A percentile compares a stretch with the other conserved stretches of the same genome.
phyloP scores from a whole-genome alignment of 2,113 vertebrate species.

The Glaucidium brasilianum region DNA sequence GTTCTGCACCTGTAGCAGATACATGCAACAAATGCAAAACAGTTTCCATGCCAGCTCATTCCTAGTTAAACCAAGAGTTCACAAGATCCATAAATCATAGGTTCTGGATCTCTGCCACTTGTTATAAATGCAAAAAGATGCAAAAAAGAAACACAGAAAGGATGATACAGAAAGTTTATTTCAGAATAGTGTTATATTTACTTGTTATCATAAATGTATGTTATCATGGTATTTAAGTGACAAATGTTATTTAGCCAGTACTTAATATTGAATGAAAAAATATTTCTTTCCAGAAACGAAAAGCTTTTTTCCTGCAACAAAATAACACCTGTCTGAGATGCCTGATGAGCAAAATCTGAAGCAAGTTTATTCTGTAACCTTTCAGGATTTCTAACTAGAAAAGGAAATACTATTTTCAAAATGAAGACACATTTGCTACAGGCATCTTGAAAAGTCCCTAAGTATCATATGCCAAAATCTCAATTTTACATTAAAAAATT shows the following conservation, averaged over 20 bases:
- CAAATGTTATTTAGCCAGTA: neutral
- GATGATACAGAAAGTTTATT: neutral
- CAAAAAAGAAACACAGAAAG: neutral
- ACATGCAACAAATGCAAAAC: constrained; percentile 6
- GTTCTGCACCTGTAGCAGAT: constrained; percentile 12
- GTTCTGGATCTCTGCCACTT: neutral
- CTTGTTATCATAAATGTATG: neutral
- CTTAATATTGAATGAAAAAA: neutral
- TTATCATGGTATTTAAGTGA: neutral
- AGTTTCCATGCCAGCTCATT: neutral
- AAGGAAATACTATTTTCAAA: neutral
- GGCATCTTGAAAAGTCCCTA: neutral
- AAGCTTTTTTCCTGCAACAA: neutral
- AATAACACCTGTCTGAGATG: neutral
- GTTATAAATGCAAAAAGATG: neutral
- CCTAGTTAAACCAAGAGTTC: neutral
- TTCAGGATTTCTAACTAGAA: neutral
- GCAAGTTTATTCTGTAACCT: neutral
- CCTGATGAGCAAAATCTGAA: neutral
- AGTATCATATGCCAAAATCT: neutral
- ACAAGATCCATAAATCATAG: neutral
- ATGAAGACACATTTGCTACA: neutral
- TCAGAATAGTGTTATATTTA: neutral
- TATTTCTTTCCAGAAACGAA: neutral
- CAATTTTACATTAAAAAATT: neutral